Conservation (phyloP, 2,888 invertebrate species). For the Apeira syringaria region DNA sequence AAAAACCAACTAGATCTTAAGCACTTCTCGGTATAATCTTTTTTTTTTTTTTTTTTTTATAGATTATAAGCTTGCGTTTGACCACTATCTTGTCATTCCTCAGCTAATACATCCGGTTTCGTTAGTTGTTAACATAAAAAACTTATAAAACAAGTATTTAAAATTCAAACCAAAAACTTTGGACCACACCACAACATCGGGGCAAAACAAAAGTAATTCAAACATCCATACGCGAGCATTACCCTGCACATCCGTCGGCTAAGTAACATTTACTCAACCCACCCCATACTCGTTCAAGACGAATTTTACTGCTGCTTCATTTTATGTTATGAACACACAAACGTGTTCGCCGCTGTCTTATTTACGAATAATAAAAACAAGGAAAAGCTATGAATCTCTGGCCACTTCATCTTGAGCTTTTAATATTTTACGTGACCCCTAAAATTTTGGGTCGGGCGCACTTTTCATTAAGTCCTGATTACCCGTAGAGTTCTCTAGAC, state of each 20-base stretch:
- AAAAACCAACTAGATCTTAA: no score
- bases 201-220: slow-evolving; percentile 35
- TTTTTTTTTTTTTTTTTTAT: no score
- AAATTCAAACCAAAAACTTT: slow-evolving; percentile 18
- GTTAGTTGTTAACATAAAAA: background rate
- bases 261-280: slow-evolving; percentile 65
- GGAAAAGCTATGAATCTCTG: slow-evolving; percentile 80
- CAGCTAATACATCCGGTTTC: background rate
- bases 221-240: slow-evolving; percentile 45
- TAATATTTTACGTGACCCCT: slow-evolving; percentile 84
- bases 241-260: slow-evolving; percentile 44
- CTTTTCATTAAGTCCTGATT: slow-evolving; percentile 82
- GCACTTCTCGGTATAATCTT: no score
- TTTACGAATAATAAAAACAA: slow-evolving; percentile 83
- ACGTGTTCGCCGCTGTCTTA: slow-evolving; percentile 56
- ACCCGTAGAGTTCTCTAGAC: slow-evolving; percentile 67
- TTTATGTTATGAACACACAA: slow-evolving; percentile 73
- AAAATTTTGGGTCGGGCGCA: slow-evolving; percentile 71
- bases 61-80: no score
- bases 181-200: slow-evolving; percentile 12
- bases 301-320: slow-evolving; percentile 68
- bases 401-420: slow-evolving; percentile 80
- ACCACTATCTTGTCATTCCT: no score
- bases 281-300: slow-evolving; percentile 49
- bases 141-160: slow-evolving; percentile 8